Evolutionary conservation across 2,113 vertebrate species (phyloP).

Genomic region (Pontoporia blainvillei): DNA sequence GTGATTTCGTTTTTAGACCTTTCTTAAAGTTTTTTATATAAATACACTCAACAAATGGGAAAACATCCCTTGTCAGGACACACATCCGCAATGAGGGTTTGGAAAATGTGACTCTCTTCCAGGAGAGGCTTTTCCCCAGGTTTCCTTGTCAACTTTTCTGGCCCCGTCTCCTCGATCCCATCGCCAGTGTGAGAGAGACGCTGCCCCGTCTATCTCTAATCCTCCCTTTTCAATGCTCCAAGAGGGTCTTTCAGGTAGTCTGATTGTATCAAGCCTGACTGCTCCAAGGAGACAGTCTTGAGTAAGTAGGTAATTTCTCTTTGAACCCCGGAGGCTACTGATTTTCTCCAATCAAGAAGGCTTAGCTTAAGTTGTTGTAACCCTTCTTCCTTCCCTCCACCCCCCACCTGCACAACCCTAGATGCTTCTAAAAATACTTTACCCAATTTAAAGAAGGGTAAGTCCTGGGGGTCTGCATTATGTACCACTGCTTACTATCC

Average conservation of each 20-base stretch:
- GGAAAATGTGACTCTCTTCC: slow-evolving; percentile 10
- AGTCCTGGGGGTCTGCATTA: background rate
- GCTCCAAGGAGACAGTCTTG: background rate
- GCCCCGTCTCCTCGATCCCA: background rate
- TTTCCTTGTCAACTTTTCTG: background rate
- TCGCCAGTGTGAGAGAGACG: background rate
- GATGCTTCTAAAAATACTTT: slow-evolving; percentile 17
- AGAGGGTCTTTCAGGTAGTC: background rate
- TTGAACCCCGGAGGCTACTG: background rate
- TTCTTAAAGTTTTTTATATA: slow-evolving; percentile 48
- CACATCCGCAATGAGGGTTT: background rate
- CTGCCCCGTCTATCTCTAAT: background rate
- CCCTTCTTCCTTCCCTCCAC: background rate
- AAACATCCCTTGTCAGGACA: slow-evolving; percentile 38
- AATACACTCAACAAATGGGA: slow-evolving; percentile 39
- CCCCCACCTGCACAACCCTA: background rate
- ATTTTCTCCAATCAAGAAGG: slow-evolving; percentile 39
- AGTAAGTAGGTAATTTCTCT: slow-evolving; percentile 1
- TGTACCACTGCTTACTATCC: background rate
- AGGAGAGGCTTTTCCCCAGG: background rate
- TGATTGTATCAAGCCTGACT: slow-evolving; percentile 4
- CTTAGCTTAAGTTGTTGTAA: background rate
- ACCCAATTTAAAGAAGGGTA: background rate
- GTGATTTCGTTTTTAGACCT: slow-evolving; percentile 44
- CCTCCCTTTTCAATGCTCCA: background rate